phyloP scores from a whole-genome alignment of 2,888 invertebrate species.

The Hydriomena furcata region DNA sequence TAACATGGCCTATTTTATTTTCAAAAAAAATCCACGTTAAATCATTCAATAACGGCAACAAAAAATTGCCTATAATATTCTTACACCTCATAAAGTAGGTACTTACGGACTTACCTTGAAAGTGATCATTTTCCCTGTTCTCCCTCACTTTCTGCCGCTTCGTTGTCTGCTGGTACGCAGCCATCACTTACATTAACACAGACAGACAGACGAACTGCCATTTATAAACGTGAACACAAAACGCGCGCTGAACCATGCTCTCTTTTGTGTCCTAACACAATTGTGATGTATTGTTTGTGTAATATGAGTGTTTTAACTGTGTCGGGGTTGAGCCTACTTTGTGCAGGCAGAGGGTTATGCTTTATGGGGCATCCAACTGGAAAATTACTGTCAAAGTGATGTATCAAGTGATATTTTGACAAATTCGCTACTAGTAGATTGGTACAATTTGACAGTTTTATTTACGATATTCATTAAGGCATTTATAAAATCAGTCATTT shows the following conservation, averaged over 20 bases:
- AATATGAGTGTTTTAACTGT: constrained; percentile 15
- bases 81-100: too few relatives aligned
- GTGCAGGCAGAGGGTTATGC: background rate
- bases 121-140: constrained; percentile 59
- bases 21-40: too few relatives aligned
- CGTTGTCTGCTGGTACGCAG: constrained; percentile 54
- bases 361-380: background rate
- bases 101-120: constrained; percentile 68
- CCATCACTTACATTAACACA: constrained; percentile 28
- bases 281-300: constrained; percentile 28
- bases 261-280: constrained; percentile 40
- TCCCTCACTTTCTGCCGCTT: constrained; percentile 73
- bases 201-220: constrained; percentile 22
- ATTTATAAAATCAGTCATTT: too few relatives aligned
- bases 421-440: too few relatives aligned
- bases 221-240: constrained; percentile 70
- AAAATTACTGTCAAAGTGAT: too few relatives aligned
- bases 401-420: too few relatives aligned
- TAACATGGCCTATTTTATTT: too few relatives aligned
- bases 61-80: too few relatives aligned
- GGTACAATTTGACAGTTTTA: too few relatives aligned
- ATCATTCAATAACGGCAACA: too few relatives aligned
- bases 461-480: too few relatives aligned
- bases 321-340: constrained; percentile 4
- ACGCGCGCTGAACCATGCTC: constrained; percentile 52